These are phyloP conservation scores for Lydus trimaculatus DNA, from an alignment of 2,888 invertebrate genomes.

Conservation along the genomic window DNA sequence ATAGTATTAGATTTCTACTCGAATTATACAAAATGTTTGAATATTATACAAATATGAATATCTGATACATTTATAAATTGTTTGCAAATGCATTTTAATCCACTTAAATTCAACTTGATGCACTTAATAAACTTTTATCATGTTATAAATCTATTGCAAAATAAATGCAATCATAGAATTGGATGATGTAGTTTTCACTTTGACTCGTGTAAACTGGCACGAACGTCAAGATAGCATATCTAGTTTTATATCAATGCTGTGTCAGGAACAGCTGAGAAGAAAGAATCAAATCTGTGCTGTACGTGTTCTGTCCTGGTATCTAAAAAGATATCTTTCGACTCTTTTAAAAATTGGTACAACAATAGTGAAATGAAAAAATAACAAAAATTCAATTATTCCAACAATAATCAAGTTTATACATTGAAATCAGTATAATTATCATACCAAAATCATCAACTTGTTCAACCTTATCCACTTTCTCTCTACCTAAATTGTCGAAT, in stretches of 20 bases:
- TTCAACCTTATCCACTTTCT: constrained; percentile 33
- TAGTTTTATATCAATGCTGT: constrained; percentile 31
- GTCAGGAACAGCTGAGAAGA: constrained; percentile 31
- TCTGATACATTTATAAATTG: not conserved
- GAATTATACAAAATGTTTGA: constrained; percentile 11
- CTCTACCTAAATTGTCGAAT: constrained; percentile 31
- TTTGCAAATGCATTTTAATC: constrained; percentile 2
- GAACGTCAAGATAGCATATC: constrained; percentile 35
- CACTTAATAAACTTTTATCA: not conserved
- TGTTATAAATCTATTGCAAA: not conserved
- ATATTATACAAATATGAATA: not conserved
- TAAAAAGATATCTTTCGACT: constrained; percentile 24
- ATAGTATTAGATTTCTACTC: constrained; percentile 15
- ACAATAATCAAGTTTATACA: constrained; percentile 26
- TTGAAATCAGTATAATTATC: constrained; percentile 25
- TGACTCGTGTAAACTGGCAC: constrained; percentile 28
- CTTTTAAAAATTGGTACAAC: constrained; percentile 5
- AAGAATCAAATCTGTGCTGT: constrained; percentile 35
- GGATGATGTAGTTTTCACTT: constrained; percentile 23
- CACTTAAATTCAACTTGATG: not conserved
- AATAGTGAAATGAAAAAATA: not conserved
- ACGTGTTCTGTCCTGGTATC: constrained; percentile 31
- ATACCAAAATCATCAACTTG: constrained; percentile 30
- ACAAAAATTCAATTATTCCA: constrained; percentile 21
- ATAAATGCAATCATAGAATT: constrained; percentile 13